These are phyloP conservation scores for Gymnogyps californianus DNA, from an alignment of 2,113 vertebrate species.

Conservation along the genomic window DNA sequence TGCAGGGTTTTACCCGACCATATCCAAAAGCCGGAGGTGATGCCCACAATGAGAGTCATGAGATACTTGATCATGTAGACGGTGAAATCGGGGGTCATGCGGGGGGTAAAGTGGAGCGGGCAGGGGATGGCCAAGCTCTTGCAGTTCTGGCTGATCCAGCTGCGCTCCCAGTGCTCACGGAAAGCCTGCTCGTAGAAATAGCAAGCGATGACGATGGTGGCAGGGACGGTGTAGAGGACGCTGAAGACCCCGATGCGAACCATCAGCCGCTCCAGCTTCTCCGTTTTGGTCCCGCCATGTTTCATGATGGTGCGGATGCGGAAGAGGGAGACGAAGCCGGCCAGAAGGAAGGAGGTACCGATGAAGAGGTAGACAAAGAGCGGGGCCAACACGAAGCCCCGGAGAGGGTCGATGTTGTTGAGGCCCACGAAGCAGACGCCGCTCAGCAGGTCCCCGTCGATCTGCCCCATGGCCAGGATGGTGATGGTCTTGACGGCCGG, in stretches of 20 bases:
- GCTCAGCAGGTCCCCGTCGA: constrained; percentile 92
- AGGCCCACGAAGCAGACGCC: constrained; percentile 95
- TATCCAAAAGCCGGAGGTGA: constrained; percentile 99
- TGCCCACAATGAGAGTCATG: constrained; percentile 98
- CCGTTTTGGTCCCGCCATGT: constrained; percentile 94
- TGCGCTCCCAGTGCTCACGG: constrained; percentile 92
- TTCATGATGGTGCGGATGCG: constrained; percentile 99
- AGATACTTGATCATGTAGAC: constrained; percentile 99
- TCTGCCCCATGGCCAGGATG: constrained; percentile 95
- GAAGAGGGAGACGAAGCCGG: constrained; percentile 95
- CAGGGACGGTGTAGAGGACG: constrained; percentile 95
- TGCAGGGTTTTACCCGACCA: constrained; percentile 99
- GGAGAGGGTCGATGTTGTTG: constrained; percentile 89
- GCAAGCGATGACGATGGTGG: constrained; percentile 96
- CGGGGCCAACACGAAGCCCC: constrained; percentile 92
- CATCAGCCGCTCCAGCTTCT: constrained; percentile 96
- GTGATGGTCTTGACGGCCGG: constrained; percentile 96
- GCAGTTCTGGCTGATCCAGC: constrained; percentile 94
- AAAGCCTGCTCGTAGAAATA: constrained; percentile 99
- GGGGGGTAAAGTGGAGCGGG: constrained; percentile 83
- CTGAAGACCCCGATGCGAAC: constrained; percentile 97
- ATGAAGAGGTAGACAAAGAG: constrained; percentile 98
- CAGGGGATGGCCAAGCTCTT: constrained; percentile 93
- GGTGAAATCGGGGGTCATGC: constrained; percentile 95
- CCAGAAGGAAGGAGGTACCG: constrained; percentile 93